Base-by-base conservation (phyloP, 35 echinoderm and acorn worm species). In the Diadema setosum region DNA sequence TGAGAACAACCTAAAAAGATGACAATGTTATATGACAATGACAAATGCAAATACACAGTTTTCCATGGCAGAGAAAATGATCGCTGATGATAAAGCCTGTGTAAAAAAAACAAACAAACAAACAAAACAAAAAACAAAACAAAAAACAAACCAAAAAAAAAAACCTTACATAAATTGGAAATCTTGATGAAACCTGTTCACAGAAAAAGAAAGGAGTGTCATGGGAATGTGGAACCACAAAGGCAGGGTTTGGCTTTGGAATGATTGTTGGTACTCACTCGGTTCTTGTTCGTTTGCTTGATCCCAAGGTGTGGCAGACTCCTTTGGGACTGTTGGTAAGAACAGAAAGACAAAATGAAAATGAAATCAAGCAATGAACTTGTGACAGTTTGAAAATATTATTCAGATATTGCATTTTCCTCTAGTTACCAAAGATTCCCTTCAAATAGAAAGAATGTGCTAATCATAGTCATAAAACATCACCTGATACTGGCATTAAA, bases 301-400 rank as follows among this genome's bases (percentile, higher is more conserved):
- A 95, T 86, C 49, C 93, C 93, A 52, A 95, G 75, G 58, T 95
- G 93, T 18, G 93, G 93, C 7, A 91, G 83, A 65, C 93, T 95
- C 85, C 93, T 86, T 57, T 95, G 93, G 5, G 93, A 95, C 93
- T 95, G 65, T 35, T 57, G 61, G n/a, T 42, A 31, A 60, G 65
- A 37, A 42, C 42, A 74, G 52, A 48, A 87, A 69, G 44, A 64
- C 23, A 75, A 26, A 32, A 75, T 31, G n/a, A n/a, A n/a, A 52
- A 52, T 52, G 48, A 52, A 52, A 52, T 9, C n/a, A 11, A 52
- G n/a, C 9, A 52, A 9, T 52, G 48, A 52, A 52, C 9, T 52
- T n/a, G 9, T 52, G n/a, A 52, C n/a, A 52, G 9, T 11, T n/a
- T 52, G 9, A 52, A 52, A 52, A 52, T 52, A 52, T 11, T 11